Evolutionary conservation across 2,797 vertebrate genomes (phyloP).

Genomic region (Malacoraja senta): DNA sequence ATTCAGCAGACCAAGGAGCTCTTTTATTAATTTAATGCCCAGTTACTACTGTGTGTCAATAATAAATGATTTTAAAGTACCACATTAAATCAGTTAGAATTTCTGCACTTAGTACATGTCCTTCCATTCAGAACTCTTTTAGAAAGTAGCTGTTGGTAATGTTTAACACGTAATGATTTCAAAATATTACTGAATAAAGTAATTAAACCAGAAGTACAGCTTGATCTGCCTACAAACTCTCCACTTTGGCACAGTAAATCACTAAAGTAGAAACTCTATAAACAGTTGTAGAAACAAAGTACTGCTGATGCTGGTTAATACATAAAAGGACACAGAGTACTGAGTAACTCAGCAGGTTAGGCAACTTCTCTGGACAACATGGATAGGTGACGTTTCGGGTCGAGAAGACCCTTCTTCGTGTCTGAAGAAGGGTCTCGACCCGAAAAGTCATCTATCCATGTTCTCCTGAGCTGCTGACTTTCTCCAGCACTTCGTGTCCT

Average conservation of each 20-base stretch:
- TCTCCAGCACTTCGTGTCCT: no score
- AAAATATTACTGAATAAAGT: background rate
- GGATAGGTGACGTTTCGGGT: no score
- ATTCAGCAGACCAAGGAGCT: background rate
- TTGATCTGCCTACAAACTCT: background rate
- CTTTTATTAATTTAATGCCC: background rate
- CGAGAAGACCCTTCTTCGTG: no score
- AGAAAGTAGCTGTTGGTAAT: background rate
- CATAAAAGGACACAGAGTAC: no score
- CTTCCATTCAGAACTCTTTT: background rate
- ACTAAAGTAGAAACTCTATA: background rate
- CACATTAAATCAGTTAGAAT: background rate
- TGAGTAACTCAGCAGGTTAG: no score
- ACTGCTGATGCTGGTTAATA: no score
- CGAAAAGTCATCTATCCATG: no score
- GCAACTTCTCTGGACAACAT: no score
- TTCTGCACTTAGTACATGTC: background rate
- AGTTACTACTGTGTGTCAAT: background rate
- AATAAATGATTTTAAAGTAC: background rate
- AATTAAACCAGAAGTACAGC: background rate
- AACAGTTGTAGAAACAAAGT: background rate
- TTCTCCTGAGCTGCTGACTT: no score
- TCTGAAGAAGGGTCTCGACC: no score
- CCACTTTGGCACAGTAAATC: background rate
- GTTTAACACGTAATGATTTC: background rate